phyloP scores from a whole-genome alignment of 2,888 invertebrate genomes.

The Sinohyriopsis cumingii region DNA sequence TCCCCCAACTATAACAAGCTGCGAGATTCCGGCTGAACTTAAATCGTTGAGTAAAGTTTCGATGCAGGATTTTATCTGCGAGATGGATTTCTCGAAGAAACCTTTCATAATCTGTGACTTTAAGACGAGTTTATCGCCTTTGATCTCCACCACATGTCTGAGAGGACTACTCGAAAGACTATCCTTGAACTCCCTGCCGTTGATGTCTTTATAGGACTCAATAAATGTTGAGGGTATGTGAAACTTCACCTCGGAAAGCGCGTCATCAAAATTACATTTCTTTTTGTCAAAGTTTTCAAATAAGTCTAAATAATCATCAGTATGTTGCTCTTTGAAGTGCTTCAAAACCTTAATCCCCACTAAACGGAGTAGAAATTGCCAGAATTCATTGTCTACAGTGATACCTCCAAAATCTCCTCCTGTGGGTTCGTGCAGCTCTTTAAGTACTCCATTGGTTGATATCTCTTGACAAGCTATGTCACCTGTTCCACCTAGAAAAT shows the following conservation, averaged over 20 bases:
- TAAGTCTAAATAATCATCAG: constrained; percentile 4
- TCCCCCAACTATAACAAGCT: no score
- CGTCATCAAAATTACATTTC: constrained; percentile 1
- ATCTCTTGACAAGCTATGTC: constrained; percentile 10
- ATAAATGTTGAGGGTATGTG: no score
- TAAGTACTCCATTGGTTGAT: not conserved
- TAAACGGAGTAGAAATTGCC: not conserved
- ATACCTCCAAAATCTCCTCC: constrained; percentile 11
- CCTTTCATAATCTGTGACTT: no score
- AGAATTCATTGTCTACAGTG: constrained; percentile 4
- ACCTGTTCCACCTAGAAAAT: constrained; percentile 8
- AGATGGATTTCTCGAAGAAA: no score
- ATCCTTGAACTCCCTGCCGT: no score
- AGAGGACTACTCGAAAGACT: no score
- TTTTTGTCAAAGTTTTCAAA: constrained; percentile 6
- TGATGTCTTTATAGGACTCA: no score
- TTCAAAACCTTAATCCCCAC: constrained; percentile 1
- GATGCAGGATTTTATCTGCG: no score
- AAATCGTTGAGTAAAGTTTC: no score
- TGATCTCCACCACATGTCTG: no score
- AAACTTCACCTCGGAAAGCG: not conserved
- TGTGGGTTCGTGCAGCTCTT: constrained; percentile 2
- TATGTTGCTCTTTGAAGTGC: constrained; percentile 4
- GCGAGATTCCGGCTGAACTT: no score
- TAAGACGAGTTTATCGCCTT: no score